Evolutionary conservation across 1,140 invertebrate species (phyloP), one percentile per base, ranked within the genome.

Genomic region (Penaeus japonicus): DNA sequence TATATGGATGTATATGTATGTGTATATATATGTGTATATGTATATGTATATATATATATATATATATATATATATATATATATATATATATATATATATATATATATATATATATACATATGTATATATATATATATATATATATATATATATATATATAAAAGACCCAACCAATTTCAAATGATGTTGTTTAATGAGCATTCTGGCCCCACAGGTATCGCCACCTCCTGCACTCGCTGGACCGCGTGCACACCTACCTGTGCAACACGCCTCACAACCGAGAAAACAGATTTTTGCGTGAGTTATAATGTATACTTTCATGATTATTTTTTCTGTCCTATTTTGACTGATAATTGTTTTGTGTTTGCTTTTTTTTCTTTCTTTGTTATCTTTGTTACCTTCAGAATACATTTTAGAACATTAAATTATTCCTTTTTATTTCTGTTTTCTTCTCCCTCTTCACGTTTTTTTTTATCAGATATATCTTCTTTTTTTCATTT

Each of bases 231-330:
- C 83, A 89, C 53, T 80, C 90, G 0, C 84, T 90, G 70, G 82
- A 81, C 18, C 59, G 80, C 35, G 90, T 88, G 20, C 90, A 90
- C 70, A 75, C 81, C 32, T 90, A 89, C 84, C 80, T 90, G 55
- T 90, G 90, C 65, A 53, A 79, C 47, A 89, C 87, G 2, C 84
- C 90, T 20, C n/a, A 75, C 22, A 53, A 81, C 35, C 70, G 90
- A 15, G 54, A 35, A n/a, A 75, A 73, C 1, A 89, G 82, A 47
- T 90, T 90, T 53, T 70, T 90, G 24, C 62, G 90, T 90, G 35
- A 89, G 90, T 89, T 17, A 0, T 62, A 27, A 15, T n/a, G 10
- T n/a, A 47, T 47, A 12, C 47, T 47, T 47, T 47, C 47, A 47
- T 12, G n/a, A n/a, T 47, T 47, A 1, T 7, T 15, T 0, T 47